Percentiles rank a stretch among this genome's conserved stretches.
phyloP scores from a whole-genome alignment of 2,797 vertebrate genomes.

The Xerus rutilus region DNA sequence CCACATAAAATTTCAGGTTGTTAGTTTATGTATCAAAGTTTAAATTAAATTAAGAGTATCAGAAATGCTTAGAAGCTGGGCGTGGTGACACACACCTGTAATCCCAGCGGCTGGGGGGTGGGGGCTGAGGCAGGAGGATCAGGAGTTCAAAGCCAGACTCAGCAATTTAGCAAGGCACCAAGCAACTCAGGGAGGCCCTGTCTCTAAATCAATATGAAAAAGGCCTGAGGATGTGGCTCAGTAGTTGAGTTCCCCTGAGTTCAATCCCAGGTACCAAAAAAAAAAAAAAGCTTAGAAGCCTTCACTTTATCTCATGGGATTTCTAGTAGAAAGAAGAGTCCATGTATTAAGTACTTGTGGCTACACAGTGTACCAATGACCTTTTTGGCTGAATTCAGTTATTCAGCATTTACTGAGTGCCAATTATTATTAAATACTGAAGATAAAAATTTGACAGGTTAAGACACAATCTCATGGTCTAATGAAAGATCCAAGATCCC shows the following conservation, averaged over 20 bases:
- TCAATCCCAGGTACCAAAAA: no score
- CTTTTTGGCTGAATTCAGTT: neutral
- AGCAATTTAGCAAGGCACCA: no score
- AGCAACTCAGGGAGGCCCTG: no score
- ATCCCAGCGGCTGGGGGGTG: no score
- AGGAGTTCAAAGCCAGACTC: no score
- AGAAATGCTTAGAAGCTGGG: neutral
- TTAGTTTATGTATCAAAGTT: neutral
- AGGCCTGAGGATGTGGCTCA: no score
- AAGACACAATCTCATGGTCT: neutral
- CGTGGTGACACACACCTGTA: no score
- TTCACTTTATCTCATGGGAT: slow-evolving; percentile 34
- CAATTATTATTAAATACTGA: slow-evolving; percentile 46
- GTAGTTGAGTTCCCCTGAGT: no score
- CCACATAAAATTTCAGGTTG: neutral
- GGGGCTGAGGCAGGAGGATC: no score
- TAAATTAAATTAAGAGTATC: slow-evolving; percentile 46
- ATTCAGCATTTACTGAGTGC: slow-evolving; percentile 43
- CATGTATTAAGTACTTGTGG: neutral
- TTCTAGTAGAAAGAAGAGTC: neutral
- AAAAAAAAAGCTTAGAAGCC: neutral
- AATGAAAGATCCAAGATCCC: neutral
- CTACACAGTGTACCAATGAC: slow-evolving; percentile 3
- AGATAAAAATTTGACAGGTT: slow-evolving; percentile 15
- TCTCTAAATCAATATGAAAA: no score